Base-by-base conservation (phyloP, 1,140 invertebrate species). In the Drosophila tsacasi region DNA sequence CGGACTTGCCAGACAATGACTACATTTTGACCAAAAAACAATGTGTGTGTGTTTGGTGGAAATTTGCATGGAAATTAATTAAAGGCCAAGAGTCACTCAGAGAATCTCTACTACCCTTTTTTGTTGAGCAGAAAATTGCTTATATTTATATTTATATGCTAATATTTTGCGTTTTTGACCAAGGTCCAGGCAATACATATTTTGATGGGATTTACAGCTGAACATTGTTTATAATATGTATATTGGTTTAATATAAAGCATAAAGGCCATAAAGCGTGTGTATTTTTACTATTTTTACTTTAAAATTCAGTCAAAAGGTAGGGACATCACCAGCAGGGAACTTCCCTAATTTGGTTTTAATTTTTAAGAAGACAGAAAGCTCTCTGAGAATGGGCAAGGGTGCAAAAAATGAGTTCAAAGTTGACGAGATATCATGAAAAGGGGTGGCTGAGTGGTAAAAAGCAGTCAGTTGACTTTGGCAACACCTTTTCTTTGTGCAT, bases 401-500 rank as follows among this genome's bases (percentile, higher is more conserved):
- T 15, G 4, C 19, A 0, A 35, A 37, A 55, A 23, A 23, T 3
- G 2, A 54, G 52, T 55, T 55, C 12, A 37, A 55, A 17, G 52
- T 37, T 55, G 32, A 55, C 8, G 32, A 54, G 27, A 54, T 15
- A 54, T 21, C 19, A 35, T 19, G 12, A 37, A 37, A 55, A 55
- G 2, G 17, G 25, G 25, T 27, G 25, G 3, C 23, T 27, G 15
- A 27, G 30, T n/a, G 8, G 10, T 13, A 54, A 42, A 39, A 21
- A 19, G 9, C 62, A 61, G 58, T 49, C 49, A 68, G 66, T 72
- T 80, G 81, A 84, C 63, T 85, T 67, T 77, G 71, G 67, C 79
- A 37, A 81, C 82, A 84, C 82, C 82, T 85, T 81, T 66, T 84
- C 83, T 85, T 85, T 81, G 79, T 84, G 79, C 82, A 85, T 81